These are phyloP conservation scores for Meandrina meandrites DNA, from an alignment of 92 coral and sea anemone species.

Conservation along the genomic window DNA sequence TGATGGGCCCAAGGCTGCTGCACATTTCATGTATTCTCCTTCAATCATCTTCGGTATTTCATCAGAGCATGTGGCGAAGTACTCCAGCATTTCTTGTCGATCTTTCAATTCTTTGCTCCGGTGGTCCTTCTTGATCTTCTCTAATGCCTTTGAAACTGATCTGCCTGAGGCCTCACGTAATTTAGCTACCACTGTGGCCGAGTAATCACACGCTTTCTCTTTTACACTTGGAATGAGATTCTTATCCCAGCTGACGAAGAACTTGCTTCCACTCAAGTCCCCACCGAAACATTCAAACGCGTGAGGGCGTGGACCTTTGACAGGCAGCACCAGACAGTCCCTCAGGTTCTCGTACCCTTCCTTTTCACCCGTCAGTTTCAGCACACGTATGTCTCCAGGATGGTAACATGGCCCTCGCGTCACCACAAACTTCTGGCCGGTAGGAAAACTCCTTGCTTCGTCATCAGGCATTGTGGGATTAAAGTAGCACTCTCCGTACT, in stretches of 20 bases:
- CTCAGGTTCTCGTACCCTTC: constrained; percentile 64
- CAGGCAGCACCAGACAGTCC: constrained; percentile 90
- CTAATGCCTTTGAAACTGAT: neutral
- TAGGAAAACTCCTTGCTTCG: constrained; percentile 49
- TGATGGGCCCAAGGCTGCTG: constrained; percentile 26
- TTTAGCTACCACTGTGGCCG: constrained; percentile 34
- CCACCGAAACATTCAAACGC: constrained; percentile 88
- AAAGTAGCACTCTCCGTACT: constrained; percentile 83
- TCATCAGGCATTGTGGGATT: constrained; percentile 68
- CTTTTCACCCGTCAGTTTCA: constrained; percentile 56
- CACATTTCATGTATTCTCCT: constrained; percentile 10
- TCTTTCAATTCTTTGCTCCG: neutral
- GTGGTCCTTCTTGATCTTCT: neutral
- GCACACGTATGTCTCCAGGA: constrained; percentile 85
- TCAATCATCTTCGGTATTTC: constrained; percentile 21
- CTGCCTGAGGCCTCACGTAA: neutral
- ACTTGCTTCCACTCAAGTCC: constrained; percentile 54
- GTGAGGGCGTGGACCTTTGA: constrained; percentile 76
- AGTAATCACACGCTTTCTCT: constrained; percentile 57
- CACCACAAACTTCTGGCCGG: constrained; percentile 58
- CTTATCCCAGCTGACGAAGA: constrained; percentile 52
- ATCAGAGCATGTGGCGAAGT: constrained; percentile 29
- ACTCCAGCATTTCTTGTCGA: constrained; percentile 21
- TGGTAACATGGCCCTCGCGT: constrained; percentile 78
- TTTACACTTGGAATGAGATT: constrained; percentile 54